Evolutionary conservation across 2,888 invertebrate genomes (phyloP), one percentile per base, ranked within the genome.

Genomic region (Callyntrura guangdongensis): DNA sequence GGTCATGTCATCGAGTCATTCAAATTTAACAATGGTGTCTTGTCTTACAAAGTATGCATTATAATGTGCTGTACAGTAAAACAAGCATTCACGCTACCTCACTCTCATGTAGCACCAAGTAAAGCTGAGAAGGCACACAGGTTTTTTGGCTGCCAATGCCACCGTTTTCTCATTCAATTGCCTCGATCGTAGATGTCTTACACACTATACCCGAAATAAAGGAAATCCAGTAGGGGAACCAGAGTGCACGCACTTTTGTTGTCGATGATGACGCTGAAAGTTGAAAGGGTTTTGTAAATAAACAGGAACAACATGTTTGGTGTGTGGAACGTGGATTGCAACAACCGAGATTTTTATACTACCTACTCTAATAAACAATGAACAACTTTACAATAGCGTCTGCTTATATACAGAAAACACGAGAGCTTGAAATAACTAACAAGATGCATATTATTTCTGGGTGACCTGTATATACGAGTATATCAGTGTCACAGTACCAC

Each of bases 221-320:
- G n/a, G 17, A 72, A 69, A 45, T 11, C 2, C 22, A n/a, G 45
- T 17, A n/a, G 72, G 72, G 72, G 72, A 45, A 72, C 36, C n/a
- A 45, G 17, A 72, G 72, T 72, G 72, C 72, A 72, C 72, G 72
- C 72, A 72, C 72, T 72, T 72, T 47, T 72, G 72, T 72, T 72
- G 45, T 36, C 64, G n/a, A 69, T 69, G 69, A 69, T 69, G 69
- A n/a, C 69, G 69, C n/a, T 72, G 72, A 45, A 72, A 72, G 45
- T 47, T 72, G 72, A 72, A 72, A 72, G 72, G 72, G 47, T 72
- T 72, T 72, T 72, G 47, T 72, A 72, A 69, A 69, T 69, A 69
- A 72, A 72, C 72, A 72, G 47, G 25, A 45, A 25, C 77, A 49
- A 77, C 56, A 53, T 56, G 56, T 53, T 77, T 77, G 11, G 25